Percentiles rank a stretch among this genome's conserved stretches.
Conservation (phyloP, 2,888 invertebrate species). For the Chaetoderma sp. region DNA sequence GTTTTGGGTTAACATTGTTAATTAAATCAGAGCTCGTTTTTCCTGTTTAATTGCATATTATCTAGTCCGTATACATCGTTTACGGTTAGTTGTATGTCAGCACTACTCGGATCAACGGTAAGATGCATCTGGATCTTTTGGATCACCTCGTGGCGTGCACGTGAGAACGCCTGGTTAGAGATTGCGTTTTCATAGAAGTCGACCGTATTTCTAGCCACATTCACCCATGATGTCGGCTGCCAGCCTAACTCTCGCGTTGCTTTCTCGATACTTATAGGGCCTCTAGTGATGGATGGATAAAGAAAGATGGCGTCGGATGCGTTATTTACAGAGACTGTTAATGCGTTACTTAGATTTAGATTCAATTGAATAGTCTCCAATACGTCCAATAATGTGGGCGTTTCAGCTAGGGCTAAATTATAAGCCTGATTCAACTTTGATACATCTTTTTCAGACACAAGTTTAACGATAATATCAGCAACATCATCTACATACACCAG, state of each 20-base stretch:
- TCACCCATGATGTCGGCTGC: slow-evolving; percentile 64
- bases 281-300: slow-evolving; percentile 69
- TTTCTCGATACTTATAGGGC: slow-evolving; percentile 66
- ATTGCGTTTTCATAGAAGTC: slow-evolving; percentile 68
- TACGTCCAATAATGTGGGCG: slow-evolving; percentile 61
- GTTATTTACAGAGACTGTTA: slow-evolving; percentile 37
- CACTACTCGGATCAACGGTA: slow-evolving; percentile 39
- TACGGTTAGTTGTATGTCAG: slow-evolving; percentile 30
- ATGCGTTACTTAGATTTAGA: slow-evolving; percentile 13
- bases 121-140: slow-evolving; percentile 50
- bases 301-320: slow-evolving; percentile 54
- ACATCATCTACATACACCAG: slow-evolving; percentile 70
- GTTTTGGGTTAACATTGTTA: no score
- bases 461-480: slow-evolving; percentile 57
- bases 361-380: slow-evolving; percentile 51
- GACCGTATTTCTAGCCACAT: slow-evolving; percentile 62
- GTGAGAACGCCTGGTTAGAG: slow-evolving; percentile 36
- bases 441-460: slow-evolving; percentile 34
- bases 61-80: slow-evolving; percentile 41
- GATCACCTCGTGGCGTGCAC: slow-evolving; percentile 55
- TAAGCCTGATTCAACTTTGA: slow-evolving; percentile 58
- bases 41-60: no score
- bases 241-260: slow-evolving; percentile 62
- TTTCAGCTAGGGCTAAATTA: slow-evolving; percentile 68
- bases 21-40: no score